Percentiles rank a stretch among this genome's conserved stretches.
Conservation (phyloP, 30 jellyfish, hydroid and myxozoan genomes). For the Turritopsis dohrnii region DNA sequence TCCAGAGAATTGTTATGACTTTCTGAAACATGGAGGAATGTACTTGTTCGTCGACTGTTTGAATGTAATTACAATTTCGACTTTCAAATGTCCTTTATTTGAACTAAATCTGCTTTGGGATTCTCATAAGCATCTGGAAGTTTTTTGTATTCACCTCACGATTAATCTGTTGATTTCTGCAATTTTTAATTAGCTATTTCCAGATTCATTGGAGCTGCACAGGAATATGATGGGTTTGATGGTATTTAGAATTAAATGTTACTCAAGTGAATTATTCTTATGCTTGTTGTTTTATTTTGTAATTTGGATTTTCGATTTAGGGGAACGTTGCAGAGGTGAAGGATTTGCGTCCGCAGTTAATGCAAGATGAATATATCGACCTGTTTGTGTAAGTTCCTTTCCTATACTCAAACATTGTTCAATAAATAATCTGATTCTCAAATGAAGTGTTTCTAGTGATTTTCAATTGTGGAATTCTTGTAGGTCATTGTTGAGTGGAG, state of each 20-base stretch:
- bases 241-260: slow-evolving; percentile 21
- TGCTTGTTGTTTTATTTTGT: not conserved
- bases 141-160: not conserved
- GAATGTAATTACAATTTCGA: slow-evolving; percentile 23
- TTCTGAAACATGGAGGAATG: slow-evolving; percentile 49
- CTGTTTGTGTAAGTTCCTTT: slow-evolving; percentile 49
- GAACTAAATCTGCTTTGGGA: not conserved
- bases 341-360: slow-evolving; percentile 35
- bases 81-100: not conserved
- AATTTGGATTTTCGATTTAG: slow-evolving; percentile 23
- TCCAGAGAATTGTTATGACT: slow-evolving; percentile 59
- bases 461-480: not conserved
- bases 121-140: not conserved
- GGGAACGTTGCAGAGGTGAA: slow-evolving; percentile 82
- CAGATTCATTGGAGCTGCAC: slow-evolving; percentile 40
- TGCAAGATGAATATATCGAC: slow-evolving; percentile 35
- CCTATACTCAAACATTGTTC: not conserved
- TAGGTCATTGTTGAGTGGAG: slow-evolving; percentile 2
- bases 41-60: slow-evolving; percentile 42
- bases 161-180: not conserved
- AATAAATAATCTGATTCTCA: not conserved
- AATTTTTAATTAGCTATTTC: slow-evolving; percentile 24
- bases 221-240: slow-evolving; percentile 51
- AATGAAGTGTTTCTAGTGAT: not conserved
- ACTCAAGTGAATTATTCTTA: not conserved